phyloP scores from a whole-genome alignment of 2,888 invertebrate species.

The Electrophaes corylata region DNA sequence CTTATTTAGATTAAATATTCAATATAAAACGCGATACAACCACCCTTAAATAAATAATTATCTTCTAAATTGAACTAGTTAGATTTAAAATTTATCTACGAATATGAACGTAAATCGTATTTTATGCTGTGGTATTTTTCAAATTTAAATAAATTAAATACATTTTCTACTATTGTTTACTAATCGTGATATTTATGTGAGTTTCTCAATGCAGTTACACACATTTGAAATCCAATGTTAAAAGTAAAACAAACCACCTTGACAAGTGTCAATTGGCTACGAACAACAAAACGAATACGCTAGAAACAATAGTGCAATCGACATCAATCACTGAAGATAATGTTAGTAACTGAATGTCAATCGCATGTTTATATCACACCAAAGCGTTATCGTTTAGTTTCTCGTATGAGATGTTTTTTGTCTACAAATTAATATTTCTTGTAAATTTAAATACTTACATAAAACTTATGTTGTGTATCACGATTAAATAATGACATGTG shows the following conservation, averaged over 20 bases:
- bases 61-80: slow-evolving; percentile 74
- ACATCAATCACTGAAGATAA: background rate
- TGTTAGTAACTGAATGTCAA: no score
- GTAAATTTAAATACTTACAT: background rate
- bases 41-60: slow-evolving; percentile 66
- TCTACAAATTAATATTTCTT: background rate
- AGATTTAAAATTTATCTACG: slow-evolving; percentile 49
- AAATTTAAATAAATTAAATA: slow-evolving; percentile 16
- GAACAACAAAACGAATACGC: background rate
- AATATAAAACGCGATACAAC: slow-evolving; percentile 53
- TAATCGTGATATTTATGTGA: background rate
- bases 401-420: background rate
- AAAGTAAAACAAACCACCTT: background rate
- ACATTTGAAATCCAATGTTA: background rate
- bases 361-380: background rate
- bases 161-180: slow-evolving; percentile 1
- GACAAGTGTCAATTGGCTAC: background rate
- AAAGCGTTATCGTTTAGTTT: background rate
- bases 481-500: slow-evolving; percentile 1
- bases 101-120: slow-evolving; percentile 15
- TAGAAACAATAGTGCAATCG: background rate
- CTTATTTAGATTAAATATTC: slow-evolving; percentile 53
- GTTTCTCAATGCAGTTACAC: background rate
- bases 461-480: slow-evolving; percentile 6
- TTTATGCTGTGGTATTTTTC: slow-evolving; percentile 14